phyloP scores from a whole-genome alignment of 2,113 vertebrate species.

The Myotis davidii region DNA sequence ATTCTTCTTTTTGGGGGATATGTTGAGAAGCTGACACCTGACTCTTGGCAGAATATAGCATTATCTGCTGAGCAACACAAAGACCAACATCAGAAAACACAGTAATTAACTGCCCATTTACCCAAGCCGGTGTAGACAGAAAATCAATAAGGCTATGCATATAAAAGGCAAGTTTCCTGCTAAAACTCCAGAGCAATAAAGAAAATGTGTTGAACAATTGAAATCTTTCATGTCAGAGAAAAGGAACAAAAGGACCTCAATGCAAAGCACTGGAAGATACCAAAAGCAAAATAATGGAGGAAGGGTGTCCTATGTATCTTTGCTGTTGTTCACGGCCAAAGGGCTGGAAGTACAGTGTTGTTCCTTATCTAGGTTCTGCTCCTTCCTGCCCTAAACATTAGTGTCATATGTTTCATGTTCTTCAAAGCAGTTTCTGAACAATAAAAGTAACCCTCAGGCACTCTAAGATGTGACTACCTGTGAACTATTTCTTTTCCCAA shows the following conservation, averaged over 20 bases:
- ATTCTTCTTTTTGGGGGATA: neutral
- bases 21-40: neutral
- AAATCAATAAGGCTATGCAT: conserved; percentile 38
- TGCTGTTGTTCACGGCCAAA: neutral
- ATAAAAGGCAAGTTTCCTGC: conserved; percentile 21
- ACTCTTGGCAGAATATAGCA: neutral
- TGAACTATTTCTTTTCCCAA: neutral
- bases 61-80: neutral
- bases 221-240: neutral
- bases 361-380: neutral
- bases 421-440: neutral
- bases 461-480: neutral
- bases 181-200: conserved; percentile 26
- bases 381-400: neutral
- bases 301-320: neutral
- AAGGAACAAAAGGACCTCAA: neutral
- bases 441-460: neutral
- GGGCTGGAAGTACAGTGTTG: neutral
- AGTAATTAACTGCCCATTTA: conserved; percentile 40
- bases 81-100: neutral
- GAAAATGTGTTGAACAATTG: conserved; percentile 28
- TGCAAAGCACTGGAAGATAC: neutral
- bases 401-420: neutral
- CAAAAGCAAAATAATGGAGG: neutral
- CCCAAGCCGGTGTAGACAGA: neutral